Evolutionary conservation across 2,888 invertebrate genomes (phyloP), one percentile per base, ranked within the genome.

Genomic region (Drosophila limbata): DNA sequence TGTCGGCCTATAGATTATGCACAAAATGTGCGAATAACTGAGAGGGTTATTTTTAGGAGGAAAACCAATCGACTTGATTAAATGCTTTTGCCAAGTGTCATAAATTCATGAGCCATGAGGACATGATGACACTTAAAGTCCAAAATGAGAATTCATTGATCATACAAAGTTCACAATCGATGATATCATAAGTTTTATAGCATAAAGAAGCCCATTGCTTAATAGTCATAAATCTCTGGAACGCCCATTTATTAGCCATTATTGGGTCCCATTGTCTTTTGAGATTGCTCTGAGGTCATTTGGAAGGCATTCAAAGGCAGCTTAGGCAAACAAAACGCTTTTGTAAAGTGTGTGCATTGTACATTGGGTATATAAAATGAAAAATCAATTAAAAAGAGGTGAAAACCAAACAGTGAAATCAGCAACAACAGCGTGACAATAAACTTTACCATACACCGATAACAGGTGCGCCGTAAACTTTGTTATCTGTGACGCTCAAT

Each of bases 371-470:
- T 61, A 62, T 59, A 81, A 72, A 81, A 55, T 77, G 69, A 50
- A 85, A 85, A 88, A 85, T 85, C 86, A 84, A 88, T 88, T 84
- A 85, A 84, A 79, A 74, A 42, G 64, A 73, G 81, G 86, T 80
- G 81, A 80, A 82, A 84, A 88, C 69, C 55, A 82, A 84, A 85
- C 85, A 84, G 77, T 68, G 81, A 86, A 69, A 62, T 64, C 60
- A 61, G 73, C 74, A 78, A 76, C 39, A 72, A 63, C 19, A 61
- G 42, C 33, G 65, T 61, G 70, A 77, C 76, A 83, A 85, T 81
- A 88, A 88, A 83, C 81, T 80, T 73, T 80, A 85, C 80, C 80
- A 74, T 73, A 55, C 42, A 35, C 51, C 72, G 85, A 88, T 88
- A 88, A 71, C 71, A 74, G 75, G 77, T 77, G 74, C 63, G 73